Evolutionary conservation across 2,888 invertebrate genomes (phyloP), one percentile per base, ranked within the genome.

Genomic region (Phalera bucephala): DNA sequence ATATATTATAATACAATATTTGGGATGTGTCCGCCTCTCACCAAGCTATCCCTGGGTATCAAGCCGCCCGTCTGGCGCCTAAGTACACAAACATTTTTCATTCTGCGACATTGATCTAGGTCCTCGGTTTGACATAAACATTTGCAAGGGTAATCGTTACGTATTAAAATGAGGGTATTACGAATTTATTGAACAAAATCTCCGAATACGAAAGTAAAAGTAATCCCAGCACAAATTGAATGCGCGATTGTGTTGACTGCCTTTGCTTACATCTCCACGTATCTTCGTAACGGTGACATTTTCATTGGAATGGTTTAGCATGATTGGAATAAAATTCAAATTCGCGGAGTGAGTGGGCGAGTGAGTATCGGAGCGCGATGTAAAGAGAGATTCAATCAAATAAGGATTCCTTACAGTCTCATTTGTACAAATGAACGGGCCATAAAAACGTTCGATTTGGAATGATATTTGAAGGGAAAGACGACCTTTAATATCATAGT

Each of bases 211-310:
- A 27, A 35, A 28, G 31, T 31, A 40, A 35, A 30, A 14, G 28
- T 32, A 37, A 37, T 37, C 19, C 20, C 31, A 12, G 17, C 31
- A 28, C n/a, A 5, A 29, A 38, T 31, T 35, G 35, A 17, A 35
- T 31, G 35, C 15, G 15, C 15, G 28, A 28, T 28, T 28, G 15
- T 28, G 28, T 28, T 28, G 14, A 28, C 28, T 28, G 14, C 28
- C 9, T 28, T 28, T 28, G 28, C 15, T 28, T 28, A 28, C 28
- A 12, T 12, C 9, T 10, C 13, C 15, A 10, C 28, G 28, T 28
- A 15, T 27, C 27, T 14, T 14, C 5, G n/a, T 25, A 25, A 28
- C 4, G 9, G 15, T 14, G 15, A 15, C 15, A 9, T 28, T 15
- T 28, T 15, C 28, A 28, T 28, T 28, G 28, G 15, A 28, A 28